These are phyloP conservation scores for Sycobia sp. DNA, from an alignment of 1,140 invertebrate species.

Conservation along the genomic window DNA sequence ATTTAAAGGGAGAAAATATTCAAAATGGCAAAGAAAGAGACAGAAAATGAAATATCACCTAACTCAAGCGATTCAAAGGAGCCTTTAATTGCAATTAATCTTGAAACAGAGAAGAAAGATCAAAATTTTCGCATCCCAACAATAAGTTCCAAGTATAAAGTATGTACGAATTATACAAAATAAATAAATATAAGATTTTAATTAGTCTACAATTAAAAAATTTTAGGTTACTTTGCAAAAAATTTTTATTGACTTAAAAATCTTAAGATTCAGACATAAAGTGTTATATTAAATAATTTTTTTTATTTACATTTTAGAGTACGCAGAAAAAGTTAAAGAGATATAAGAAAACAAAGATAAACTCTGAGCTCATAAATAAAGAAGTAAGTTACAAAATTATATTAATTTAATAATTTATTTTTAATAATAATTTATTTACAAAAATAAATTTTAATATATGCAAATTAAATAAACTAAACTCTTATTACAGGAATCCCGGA, in stretches of 20 bases:
- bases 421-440: neutral
- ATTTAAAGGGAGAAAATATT: no score
- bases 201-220: neutral
- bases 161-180: neutral
- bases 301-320: constrained; percentile 15
- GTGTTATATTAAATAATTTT: neutral
- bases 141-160: constrained; percentile 1
- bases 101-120: constrained; percentile 4
- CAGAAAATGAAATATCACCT: neutral
- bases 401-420: constrained; percentile 3
- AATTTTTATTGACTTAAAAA: neutral
- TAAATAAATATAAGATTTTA: neutral
- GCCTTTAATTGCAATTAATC: neutral
- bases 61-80: constrained; percentile 8
- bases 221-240: neutral
- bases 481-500: neutral
- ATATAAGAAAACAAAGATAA: neutral
- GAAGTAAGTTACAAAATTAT: neutral
- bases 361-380: neutral
- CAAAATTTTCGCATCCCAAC: constrained; percentile 14
- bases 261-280: no score
- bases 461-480: neutral
- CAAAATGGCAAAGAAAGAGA: constrained; percentile 14
- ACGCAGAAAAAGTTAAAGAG: neutral
- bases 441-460: neutral